Percentiles rank a stretch among this genome's conserved stretches.
Conservation (phyloP, 1,140 invertebrate species). For the Saxidomus purpurata region DNA sequence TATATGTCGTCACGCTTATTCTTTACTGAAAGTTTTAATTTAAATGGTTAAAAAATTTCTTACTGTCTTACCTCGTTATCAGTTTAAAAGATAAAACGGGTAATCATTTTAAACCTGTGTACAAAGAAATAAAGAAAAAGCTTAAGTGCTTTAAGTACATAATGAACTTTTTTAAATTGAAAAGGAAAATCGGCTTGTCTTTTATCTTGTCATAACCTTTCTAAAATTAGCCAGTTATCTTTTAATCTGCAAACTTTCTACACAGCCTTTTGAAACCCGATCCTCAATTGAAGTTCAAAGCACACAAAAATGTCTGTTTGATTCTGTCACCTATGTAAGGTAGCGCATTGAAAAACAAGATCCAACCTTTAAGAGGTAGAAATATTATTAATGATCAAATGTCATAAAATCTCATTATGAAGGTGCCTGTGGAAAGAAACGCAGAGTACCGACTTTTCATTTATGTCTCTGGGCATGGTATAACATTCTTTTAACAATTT, state of each 20-base stretch:
- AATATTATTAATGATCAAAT: conserved; percentile 52
- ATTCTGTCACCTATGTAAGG: conserved; percentile 14
- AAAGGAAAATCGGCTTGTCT: conserved; percentile 4
- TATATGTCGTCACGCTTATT: no score
- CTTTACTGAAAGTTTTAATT: no score
- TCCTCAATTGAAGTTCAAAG: conserved; percentile 50
- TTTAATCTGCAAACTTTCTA: conserved; percentile 22
- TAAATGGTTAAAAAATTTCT: not conserved
- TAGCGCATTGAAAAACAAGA: not conserved
- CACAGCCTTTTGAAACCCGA: conserved; percentile 25
- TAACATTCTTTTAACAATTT: not conserved
- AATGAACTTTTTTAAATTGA: conserved; percentile 38
- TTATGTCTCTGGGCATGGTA: not conserved
- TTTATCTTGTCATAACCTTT: conserved; percentile 57
- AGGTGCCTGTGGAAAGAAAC: not conserved
- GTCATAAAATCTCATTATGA: conserved; percentile 5
- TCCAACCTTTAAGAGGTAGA: not conserved
- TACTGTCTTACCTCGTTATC: not conserved
- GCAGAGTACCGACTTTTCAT: not conserved
- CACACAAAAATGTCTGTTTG: conserved; percentile 13
- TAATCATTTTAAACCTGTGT: not conserved
- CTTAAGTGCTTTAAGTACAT: conserved; percentile 28
- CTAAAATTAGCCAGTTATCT: conserved; percentile 39
- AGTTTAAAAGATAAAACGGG: not conserved
- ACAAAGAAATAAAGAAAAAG: not conserved